A percentile compares a stretch with the other conserved stretches of the same genome.
Evolutionary conservation across 2,113 vertebrate species (phyloP).

Genomic region (Esox niger): DNA sequence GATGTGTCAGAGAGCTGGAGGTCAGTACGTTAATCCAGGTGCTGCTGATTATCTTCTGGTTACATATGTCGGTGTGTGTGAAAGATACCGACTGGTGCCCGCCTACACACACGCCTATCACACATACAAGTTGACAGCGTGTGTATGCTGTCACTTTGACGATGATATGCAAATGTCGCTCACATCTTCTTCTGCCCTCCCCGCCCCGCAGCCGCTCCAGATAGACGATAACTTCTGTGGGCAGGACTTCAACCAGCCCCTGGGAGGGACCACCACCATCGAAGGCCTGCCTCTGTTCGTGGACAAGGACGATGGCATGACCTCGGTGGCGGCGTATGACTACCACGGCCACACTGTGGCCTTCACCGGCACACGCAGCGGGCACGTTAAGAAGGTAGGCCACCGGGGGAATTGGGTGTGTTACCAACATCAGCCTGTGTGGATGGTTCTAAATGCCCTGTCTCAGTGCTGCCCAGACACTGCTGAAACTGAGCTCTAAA

Average conservation of each 20-base stretch:
- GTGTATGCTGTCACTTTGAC: slow-evolving; percentile 44
- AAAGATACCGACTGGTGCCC: slow-evolving; percentile 24
- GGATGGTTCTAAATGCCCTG: too few relatives aligned
- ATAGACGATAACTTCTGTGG: slow-evolving; percentile 97
- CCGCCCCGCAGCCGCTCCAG: slow-evolving; percentile 83
- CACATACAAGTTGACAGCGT: slow-evolving; percentile 31
- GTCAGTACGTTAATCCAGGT: slow-evolving; percentile 15
- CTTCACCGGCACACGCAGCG: slow-evolving; percentile 86
- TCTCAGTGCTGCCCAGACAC: background rate
- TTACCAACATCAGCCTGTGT: too few relatives aligned
- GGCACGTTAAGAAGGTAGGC: slow-evolving; percentile 91
- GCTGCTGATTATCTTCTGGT: slow-evolving; percentile 38
- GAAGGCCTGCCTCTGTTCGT: slow-evolving; percentile 90
- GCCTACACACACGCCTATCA: slow-evolving; percentile 28
- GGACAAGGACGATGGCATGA: slow-evolving; percentile 96
- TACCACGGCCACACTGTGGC: slow-evolving; percentile 91
- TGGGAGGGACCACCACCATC: slow-evolving; percentile 91
- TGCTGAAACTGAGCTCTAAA: background rate
- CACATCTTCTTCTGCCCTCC: slow-evolving; percentile 1
- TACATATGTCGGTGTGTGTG: slow-evolving; percentile 26
- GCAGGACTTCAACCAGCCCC: slow-evolving; percentile 97
- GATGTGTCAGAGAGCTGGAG: background rate
- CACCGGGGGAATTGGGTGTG: background rate
- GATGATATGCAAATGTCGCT: slow-evolving; percentile 61
- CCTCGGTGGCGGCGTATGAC: slow-evolving; percentile 91